phyloP scores from a whole-genome alignment of 2,888 invertebrate species.

The Agrochola macilenta region DNA sequence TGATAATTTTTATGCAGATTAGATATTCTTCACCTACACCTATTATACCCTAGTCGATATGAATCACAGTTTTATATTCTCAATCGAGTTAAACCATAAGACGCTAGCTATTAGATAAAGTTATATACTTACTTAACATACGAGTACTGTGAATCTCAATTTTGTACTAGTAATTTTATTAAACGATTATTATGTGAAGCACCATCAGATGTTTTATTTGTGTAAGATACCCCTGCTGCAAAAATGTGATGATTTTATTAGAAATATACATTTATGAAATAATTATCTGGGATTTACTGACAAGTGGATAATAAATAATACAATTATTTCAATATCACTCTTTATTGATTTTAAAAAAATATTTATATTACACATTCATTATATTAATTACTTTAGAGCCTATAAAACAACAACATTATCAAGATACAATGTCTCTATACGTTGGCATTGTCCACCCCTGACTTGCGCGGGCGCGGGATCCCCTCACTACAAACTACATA shows the following conservation, averaged over 20 bases:
- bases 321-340: slow-evolving; percentile 86
- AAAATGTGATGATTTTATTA: neutral
- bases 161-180: slow-evolving; percentile 66
- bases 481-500: slow-evolving; percentile 73
- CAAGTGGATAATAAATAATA: slow-evolving; percentile 67
- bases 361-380: slow-evolving; percentile 90
- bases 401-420: slow-evolving; percentile 86
- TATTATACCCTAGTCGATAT: slow-evolving; percentile 56
- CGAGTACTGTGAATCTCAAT: slow-evolving; percentile 63
- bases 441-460: slow-evolving; percentile 72
- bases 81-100: slow-evolving; percentile 7
- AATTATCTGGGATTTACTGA: neutral
- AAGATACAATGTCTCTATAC: slow-evolving; percentile 76
- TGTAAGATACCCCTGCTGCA: neutral
- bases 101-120: slow-evolving; percentile 44
- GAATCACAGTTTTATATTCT: slow-evolving; percentile 52
- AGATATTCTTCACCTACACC: slow-evolving; percentile 55
- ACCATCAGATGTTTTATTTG: slow-evolving; percentile 47
- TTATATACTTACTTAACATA: slow-evolving; percentile 38
- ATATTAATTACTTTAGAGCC: slow-evolving; percentile 83
- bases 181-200: slow-evolving; percentile 57
- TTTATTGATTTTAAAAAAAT: slow-evolving; percentile 91
- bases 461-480: slow-evolving; percentile 64
- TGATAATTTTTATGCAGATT: slow-evolving; percentile 53
- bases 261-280: too few species aligned